Percentiles rank a stretch among this genome's conserved stretches.
Evolutionary conservation across 2,113 vertebrate species (phyloP).

Genomic region (Manacus vitellinus): DNA sequence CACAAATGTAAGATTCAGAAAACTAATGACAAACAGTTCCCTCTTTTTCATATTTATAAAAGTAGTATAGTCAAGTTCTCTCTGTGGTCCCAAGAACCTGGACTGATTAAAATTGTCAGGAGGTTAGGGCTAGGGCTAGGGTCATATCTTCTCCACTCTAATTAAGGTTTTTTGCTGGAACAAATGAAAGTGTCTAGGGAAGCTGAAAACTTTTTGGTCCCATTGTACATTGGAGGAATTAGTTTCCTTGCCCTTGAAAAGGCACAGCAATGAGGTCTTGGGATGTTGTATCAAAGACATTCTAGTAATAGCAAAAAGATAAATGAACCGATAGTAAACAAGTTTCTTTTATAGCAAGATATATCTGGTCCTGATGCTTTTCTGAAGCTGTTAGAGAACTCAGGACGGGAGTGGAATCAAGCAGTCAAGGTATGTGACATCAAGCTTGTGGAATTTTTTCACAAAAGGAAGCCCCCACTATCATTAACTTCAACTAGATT

Average conservation of each 20-base stretch:
- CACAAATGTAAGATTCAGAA: neutral
- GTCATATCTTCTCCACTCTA: neutral
- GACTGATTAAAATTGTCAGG: neutral
- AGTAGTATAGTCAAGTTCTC: neutral
- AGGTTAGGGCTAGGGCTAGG: neutral
- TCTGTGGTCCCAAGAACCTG: neutral
- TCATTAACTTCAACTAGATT: neutral
- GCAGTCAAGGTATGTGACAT: neutral
- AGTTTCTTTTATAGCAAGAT: neutral
- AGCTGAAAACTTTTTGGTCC: neutral
- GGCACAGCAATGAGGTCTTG: neutral
- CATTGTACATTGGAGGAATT: neutral
- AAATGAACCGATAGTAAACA: neutral
- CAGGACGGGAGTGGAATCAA: neutral
- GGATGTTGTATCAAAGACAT: neutral
- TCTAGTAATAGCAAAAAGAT: neutral
- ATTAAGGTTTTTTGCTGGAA: neutral
- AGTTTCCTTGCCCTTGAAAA: neutral
- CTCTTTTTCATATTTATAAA: neutral
- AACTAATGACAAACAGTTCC: neutral
- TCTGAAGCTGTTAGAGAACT: neutral
- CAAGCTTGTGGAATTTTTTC: neutral
- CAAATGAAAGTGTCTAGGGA: neutral
- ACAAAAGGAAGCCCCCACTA: neutral
- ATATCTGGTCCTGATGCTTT: neutral